phyloP scores from a whole-genome alignment of 2,113 vertebrate genomes.

The Gracilinanus agilis region DNA sequence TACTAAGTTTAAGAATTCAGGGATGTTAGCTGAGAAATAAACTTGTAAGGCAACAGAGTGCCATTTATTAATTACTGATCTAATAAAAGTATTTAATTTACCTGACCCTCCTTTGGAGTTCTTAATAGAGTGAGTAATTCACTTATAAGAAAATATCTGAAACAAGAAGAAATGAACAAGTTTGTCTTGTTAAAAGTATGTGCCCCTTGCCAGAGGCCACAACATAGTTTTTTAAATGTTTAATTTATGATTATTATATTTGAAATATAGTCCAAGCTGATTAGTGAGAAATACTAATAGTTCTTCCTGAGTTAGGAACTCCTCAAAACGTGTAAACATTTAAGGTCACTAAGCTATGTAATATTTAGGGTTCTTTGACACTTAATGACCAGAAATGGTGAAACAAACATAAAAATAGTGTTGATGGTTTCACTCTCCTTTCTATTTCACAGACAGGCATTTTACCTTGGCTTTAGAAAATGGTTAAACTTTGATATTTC shows the following conservation, averaged over 20 bases:
- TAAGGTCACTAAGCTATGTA: not conserved
- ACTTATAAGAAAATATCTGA: not conserved
- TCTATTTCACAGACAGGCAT: not conserved
- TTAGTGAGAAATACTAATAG: constrained; percentile 13
- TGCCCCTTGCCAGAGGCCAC: not conserved
- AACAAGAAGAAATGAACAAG: constrained; percentile 44
- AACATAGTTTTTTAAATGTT: constrained; percentile 42
- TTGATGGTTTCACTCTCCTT: not conserved
- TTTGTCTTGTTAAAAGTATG: constrained; percentile 18
- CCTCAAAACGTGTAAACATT: constrained; percentile 37
- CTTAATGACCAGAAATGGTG: constrained; percentile 10
- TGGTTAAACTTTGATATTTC: not conserved
- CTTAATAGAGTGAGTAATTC: constrained; percentile 8
- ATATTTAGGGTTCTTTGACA: not conserved
- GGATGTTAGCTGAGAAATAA: not conserved
- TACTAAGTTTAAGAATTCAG: constrained; percentile 12
- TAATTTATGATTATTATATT: constrained; percentile 14
- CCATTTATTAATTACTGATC: constrained; percentile 11
- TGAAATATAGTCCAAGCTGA: constrained; percentile 1
- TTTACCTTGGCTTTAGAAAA: not conserved
- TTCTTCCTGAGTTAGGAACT: constrained; percentile 15
- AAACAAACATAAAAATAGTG: constrained; percentile 9
- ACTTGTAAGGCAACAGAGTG: not conserved
- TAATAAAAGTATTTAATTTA: constrained; percentile 2
- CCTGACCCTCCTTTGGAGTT: not conserved